Evolutionary conservation across 2,888 invertebrate species (phyloP), one percentile per base, ranked within the genome.

Genomic region (Scrobipalpa costella): DNA sequence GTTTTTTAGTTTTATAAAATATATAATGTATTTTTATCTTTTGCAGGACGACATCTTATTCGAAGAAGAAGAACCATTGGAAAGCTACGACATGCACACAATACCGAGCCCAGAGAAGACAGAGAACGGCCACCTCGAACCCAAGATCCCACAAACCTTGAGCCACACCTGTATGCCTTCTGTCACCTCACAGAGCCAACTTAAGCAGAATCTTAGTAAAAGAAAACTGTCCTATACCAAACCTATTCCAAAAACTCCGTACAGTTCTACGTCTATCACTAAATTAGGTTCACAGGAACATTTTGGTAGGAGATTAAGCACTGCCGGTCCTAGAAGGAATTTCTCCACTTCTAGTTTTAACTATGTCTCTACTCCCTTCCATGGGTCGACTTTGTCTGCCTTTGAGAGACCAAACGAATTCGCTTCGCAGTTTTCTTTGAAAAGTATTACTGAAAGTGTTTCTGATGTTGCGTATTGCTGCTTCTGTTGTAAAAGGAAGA

Each of bases 301-400:
- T 0, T 87, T 88, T 11, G 83, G 86, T 0, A 81, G 88, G 0
- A 75, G 83, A 33, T 64, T 85, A 0, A 89, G 89, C 47, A 81
- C 78, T 0, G 79, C 79, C 55, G 73, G 85, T 66, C 94, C 94
- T 0, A 93, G 92, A 72, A 92, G 94, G 40, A 96, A 94, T 21
- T 94, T 95, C 9, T 96, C 96, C 0, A 95, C 95, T 0, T 96
- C 96, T 6, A 96, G 96, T 60, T 96, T 97, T 73, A 95, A 96
- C 47, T 96, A 97, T 74, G 93, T 97, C 0, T 95, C 95, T 9
- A 97, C 97, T 0, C 95, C 96, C 0, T 96, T 96, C 81, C 96
- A 97, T 74, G 97, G 97, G 0, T 96, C 96, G 40, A 96, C 96
- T 0, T 75, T 97, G 0, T 96, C 96, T 0, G 93, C 93, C 0